Conservation (phyloP, 2,113 vertebrate species). For the Procavia capensis region DNA sequence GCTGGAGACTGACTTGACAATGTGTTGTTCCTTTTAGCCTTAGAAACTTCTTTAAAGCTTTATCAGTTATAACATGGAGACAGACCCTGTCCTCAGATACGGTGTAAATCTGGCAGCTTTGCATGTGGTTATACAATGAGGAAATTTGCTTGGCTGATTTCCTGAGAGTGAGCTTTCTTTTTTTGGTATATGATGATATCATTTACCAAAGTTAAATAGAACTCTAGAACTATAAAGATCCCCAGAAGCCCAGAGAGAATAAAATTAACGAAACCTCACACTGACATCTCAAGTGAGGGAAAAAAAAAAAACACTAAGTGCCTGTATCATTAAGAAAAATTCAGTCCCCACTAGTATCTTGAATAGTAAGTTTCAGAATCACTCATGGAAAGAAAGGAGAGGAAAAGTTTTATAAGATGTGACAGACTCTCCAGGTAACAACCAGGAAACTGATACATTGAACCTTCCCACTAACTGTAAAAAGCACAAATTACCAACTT, state of each 20-base stretch:
- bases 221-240: background rate
- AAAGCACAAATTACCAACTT: constrained; percentile 11
- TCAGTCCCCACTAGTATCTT: background rate
- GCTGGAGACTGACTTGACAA: background rate
- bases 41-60: constrained; percentile 19
- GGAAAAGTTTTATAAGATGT: background rate
- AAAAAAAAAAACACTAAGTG: background rate
- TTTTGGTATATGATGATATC: background rate
- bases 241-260: background rate
- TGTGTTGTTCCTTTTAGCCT: constrained; percentile 18
- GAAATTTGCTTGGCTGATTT: background rate
- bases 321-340: background rate
- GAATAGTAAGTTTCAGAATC: constrained; percentile 25
- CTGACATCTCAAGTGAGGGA: background rate
- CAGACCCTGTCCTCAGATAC: background rate
- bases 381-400: background rate
- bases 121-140: background rate
- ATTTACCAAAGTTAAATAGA: background rate
- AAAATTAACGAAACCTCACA: constrained; percentile 6
- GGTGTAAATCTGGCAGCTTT: constrained; percentile 21
- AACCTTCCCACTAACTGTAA: background rate
- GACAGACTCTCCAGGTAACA: background rate
- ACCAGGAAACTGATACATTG: background rate
- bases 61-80: background rate
- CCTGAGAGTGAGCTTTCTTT: background rate